These are phyloP conservation scores for Florisuga fusca DNA, from an alignment of 2,797 vertebrate species.

Conservation along the genomic window DNA sequence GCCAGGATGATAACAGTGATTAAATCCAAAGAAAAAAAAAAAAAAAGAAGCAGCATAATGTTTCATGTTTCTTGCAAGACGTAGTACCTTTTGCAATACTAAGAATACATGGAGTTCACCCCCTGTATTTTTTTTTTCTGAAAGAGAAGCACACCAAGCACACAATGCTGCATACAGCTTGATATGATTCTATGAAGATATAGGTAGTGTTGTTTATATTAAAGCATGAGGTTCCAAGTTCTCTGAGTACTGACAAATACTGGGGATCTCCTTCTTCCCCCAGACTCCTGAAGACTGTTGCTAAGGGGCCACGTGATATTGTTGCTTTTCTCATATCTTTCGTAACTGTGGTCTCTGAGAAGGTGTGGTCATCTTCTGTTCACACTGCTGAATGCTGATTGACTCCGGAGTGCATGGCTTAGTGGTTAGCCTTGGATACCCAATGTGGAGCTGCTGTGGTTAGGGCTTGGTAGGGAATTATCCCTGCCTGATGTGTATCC, in stretches of 20 bases:
- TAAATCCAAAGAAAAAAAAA: neutral
- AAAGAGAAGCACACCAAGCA: neutral
- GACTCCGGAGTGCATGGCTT: rapidly evolving
- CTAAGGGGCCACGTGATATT: neutral
- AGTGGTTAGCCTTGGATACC: neutral
- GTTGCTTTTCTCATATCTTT: neutral
- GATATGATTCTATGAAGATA: too few relatives aligned
- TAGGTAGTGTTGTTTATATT: neutral
- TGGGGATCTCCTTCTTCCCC: neutral
- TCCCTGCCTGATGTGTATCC: neutral
- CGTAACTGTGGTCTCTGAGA: neutral
- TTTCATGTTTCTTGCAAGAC: neutral
- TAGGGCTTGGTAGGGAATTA: rapidly evolving
- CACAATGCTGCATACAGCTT: too few relatives aligned
- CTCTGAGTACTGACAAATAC: neutral
- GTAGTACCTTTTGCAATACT: neutral
- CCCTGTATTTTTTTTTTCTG: neutral
- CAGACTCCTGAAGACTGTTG: neutral
- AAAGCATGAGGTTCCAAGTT: neutral
- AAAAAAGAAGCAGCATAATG: neutral
- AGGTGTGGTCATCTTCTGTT: neutral
- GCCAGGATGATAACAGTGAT: neutral
- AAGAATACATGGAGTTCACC: neutral
- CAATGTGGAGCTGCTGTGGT: neutral
- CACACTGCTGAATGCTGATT: neutral